These are phyloP conservation scores for Ochotona princeps DNA, from an alignment of 2,113 vertebrate genomes.

Conservation along the genomic window DNA sequence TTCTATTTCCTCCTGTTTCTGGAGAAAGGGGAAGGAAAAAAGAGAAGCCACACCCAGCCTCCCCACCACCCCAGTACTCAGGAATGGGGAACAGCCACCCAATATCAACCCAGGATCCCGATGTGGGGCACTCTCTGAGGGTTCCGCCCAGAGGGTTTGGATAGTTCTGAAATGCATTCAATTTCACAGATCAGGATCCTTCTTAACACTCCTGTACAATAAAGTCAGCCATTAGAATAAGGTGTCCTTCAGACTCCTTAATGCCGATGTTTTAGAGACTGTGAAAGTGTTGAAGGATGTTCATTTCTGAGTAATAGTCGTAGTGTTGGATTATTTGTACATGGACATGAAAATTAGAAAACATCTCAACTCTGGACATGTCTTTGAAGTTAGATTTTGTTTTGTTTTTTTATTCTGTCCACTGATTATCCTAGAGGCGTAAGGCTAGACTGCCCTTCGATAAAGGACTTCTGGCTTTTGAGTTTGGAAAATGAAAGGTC, in stretches of 20 bases:
- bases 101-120: too few relatives aligned
- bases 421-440: background rate
- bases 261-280: background rate
- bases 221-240: background rate
- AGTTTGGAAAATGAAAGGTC: background rate
- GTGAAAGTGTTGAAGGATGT: background rate
- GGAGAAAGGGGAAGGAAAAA: too few relatives aligned
- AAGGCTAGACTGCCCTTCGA: background rate
- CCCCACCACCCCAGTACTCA: too few relatives aligned
- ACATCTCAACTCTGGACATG: background rate
- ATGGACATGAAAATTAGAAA: constrained; percentile 11
- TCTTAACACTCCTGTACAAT: background rate
- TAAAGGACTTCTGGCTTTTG: background rate
- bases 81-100: too few relatives aligned
- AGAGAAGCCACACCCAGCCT: too few relatives aligned
- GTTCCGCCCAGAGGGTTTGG: too few relatives aligned
- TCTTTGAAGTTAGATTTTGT: background rate
- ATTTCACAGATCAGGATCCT: too few relatives aligned
- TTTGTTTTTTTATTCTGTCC: background rate
- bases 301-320: background rate
- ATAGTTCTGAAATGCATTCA: too few relatives aligned
- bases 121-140: too few relatives aligned
- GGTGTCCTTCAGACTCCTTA: background rate
- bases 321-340: background rate
- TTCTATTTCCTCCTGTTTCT: too few relatives aligned